These are phyloP conservation scores for Iphiclides podalirius DNA, from an alignment of 2,888 invertebrate species.

Conservation along the genomic window DNA sequence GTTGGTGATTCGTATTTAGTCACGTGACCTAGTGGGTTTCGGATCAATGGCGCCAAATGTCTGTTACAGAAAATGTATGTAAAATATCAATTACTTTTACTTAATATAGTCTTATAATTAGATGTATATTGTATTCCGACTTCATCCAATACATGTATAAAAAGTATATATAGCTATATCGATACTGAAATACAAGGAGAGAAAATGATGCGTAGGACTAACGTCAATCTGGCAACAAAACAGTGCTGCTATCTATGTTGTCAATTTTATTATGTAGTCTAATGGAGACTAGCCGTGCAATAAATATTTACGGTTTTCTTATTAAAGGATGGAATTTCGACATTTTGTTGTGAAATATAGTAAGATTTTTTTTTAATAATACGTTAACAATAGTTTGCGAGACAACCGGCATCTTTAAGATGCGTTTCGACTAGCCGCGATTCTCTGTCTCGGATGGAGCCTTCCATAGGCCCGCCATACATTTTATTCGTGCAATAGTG, in stretches of 20 bases:
- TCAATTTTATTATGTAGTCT: conserved; percentile 83
- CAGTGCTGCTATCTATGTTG: conserved; percentile 89
- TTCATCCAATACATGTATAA: conserved; percentile 30
- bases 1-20: conserved; percentile 79
- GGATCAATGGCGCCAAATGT: conserved; percentile 81
- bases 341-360: conserved; percentile 37
- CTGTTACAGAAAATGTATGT: conserved; percentile 76
- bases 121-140: conserved; percentile 35
- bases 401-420: conserved; percentile 1
- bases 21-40: conserved; percentile 77
- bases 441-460: conserved; percentile 36
- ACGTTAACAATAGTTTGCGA: conserved; percentile 14
- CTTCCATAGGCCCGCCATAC: conserved; percentile 70
- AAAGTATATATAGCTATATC: conserved; percentile 40
- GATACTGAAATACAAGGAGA: conserved; percentile 34
- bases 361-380: conserved; percentile 40
- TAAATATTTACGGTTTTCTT: conserved; percentile 81
- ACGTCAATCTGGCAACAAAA: conserved; percentile 80
- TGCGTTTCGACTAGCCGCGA: conserved; percentile 23
- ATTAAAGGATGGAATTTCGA: conserved; percentile 56
- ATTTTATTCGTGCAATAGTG: conserved; percentile 68
- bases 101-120: conserved; percentile 37
- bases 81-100: conserved; percentile 45
- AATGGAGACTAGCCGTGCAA: conserved; percentile 83
- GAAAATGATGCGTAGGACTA: conserved; percentile 71